These are phyloP conservation scores for Coremacera marginata DNA, from an alignment of 2,888 invertebrate species.

Conservation along the genomic window DNA sequence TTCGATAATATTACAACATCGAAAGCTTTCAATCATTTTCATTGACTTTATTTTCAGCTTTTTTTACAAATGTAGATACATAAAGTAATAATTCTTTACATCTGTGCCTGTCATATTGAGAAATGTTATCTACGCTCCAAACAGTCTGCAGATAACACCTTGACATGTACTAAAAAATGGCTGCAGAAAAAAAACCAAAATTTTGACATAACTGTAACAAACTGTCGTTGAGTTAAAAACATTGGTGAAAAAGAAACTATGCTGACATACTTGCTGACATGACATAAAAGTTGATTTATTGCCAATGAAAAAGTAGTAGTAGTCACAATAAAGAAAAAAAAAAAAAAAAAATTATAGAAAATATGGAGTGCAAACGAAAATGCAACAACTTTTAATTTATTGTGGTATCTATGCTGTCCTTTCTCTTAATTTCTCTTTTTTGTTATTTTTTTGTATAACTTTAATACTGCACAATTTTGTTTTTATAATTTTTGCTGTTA, in stretches of 20 bases:
- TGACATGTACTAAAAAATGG: too few relatives aligned
- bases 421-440: background rate
- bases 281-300: constrained; percentile 7
- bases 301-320: too few relatives aligned
- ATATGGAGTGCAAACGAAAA: background rate
- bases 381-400: constrained; percentile 4
- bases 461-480: background rate
- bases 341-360: background rate
- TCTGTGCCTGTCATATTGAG: too few relatives aligned
- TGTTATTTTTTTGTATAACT: background rate
- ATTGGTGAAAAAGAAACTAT: background rate
- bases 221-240: background rate
- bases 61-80: too few relatives aligned
- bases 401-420: background rate
- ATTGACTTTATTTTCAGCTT: too few relatives aligned
- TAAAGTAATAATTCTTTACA: too few relatives aligned
- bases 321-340: background rate
- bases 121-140: constrained; percentile 41
- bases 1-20: too few relatives aligned
- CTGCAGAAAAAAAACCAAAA: background rate
- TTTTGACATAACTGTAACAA: constrained; percentile 1
- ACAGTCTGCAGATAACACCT: constrained; percentile 39
- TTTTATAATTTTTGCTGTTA: background rate
- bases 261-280: background rate
- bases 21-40: too few relatives aligned